Evolutionary conservation across 1,140 invertebrate genomes (phyloP), one percentile per base, ranked within the genome.

Genomic region (Arctopsyche grandis): DNA sequence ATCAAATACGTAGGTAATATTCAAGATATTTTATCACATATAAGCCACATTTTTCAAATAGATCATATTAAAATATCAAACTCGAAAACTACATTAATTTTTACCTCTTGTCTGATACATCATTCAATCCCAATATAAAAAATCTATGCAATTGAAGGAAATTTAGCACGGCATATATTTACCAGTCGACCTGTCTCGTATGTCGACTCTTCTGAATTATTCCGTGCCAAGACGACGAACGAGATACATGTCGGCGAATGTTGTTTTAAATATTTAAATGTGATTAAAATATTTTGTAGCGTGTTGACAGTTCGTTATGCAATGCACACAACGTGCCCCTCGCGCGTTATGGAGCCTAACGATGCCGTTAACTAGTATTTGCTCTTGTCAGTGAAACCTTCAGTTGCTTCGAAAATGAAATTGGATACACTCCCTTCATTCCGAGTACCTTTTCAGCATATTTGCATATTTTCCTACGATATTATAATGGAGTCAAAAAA

Each of bases 231-330:
- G 29, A 38, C 3, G 29, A 38, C 29, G 29, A 38, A 38, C 3
- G 29, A 38, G 1, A 38, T 38, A 7, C 29, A 1, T 38, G n/a
- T n/a, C n/a, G 3, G 29, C 29, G 29, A 38, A 1, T 38, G 69
- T 70, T 70, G 69, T 70, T 70, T 70, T 38, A 38, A 70, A 70
- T 70, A 70, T 70, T 70, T 70, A 70, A 70, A 70, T 70, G 69
- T 70, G 60, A 66, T 66, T 66, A 66, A 66, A 66, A 66, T 66
- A 66, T 66, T 66, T 66, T 70, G 69, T 43, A 21, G 9, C 1
- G 38, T 70, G 69, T 70, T 70, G 69, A 70, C 69, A 70, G 69
- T 70, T 70, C 69, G 69, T 70, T 70, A 70, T 70, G 60, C 24
- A 66, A 22, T 16, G 21, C 21, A 66, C 60, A 66, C 60, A 66